These are phyloP conservation scores for Erithacus rubecula DNA, from an alignment of 2,797 vertebrate genomes.

Conservation along the genomic window DNA sequence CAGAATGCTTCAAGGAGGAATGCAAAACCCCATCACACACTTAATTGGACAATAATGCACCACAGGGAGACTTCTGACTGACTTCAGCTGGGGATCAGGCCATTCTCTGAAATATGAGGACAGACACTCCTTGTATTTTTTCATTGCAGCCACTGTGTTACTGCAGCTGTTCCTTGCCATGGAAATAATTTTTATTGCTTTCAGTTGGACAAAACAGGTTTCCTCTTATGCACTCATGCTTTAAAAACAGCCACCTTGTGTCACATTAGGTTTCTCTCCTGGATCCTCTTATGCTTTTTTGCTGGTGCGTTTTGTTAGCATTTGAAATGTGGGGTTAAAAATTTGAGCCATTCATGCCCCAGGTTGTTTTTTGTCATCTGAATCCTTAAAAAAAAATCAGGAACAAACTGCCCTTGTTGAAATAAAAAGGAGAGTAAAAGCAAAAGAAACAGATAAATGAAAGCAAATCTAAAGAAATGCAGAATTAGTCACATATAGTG, in stretches of 20 bases:
- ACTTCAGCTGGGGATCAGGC: neutral
- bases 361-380: neutral
- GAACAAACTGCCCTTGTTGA: rapidly evolving
- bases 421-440: neutral
- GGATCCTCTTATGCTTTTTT: neutral
- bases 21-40: neutral
- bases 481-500: neutral
- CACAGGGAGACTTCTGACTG: neutral
- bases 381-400: neutral
- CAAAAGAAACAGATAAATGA: neutral
- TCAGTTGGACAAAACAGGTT: neutral
- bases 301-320: neutral
- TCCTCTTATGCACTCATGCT: neutral
- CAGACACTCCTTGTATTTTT: constrained; percentile 23
- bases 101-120: constrained; percentile 21
- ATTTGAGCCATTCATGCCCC: neutral
- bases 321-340: neutral
- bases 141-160: neutral
- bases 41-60: constrained; percentile 3
- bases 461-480: neutral
- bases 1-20: neutral
- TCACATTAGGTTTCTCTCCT: neutral
- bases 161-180: neutral
- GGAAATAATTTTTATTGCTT: constrained; percentile 23
- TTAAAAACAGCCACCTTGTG: neutral